Evolutionary conservation across 2,113 vertebrate species (phyloP).

Genomic region (Girardinichthys multiradiatus): DNA sequence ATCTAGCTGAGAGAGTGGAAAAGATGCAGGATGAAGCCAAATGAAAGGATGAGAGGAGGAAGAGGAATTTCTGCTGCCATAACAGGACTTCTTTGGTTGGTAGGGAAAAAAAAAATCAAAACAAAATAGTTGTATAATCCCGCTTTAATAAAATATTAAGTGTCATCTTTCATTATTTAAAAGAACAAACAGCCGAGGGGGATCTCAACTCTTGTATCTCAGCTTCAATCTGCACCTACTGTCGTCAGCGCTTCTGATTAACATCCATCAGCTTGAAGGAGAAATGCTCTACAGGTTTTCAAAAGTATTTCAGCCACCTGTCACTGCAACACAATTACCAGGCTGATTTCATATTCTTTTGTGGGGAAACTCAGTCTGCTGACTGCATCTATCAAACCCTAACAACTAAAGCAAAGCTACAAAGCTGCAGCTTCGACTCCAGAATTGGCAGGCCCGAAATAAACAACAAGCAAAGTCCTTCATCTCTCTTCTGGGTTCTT

Average conservation of each 20-base stretch:
- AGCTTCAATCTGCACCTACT: background rate
- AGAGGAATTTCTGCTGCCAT: conserved; percentile 18
- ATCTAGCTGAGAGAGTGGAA: conserved; percentile 53
- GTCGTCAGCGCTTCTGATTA: background rate
- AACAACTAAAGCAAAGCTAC: too few relatives aligned
- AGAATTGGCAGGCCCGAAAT: conserved; percentile 1
- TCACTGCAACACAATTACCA: conserved; percentile 42
- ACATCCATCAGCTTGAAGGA: conserved; percentile 20
- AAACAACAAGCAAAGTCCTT: conserved; percentile 21
- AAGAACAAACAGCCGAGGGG: background rate
- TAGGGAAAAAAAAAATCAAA: conserved; percentile 51
- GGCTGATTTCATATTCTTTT: conserved; percentile 36
- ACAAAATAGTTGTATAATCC: conserved; percentile 33
- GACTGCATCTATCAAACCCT: background rate
- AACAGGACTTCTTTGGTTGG: conserved; percentile 11
- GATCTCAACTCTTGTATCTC: background rate
- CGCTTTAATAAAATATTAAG: conserved; percentile 46
- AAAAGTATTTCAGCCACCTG: conserved; percentile 8
- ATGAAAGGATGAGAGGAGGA: conserved; percentile 30
- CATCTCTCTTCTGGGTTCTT: conserved; percentile 54
- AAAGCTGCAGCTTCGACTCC: background rate
- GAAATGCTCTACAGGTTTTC: conserved; percentile 4
- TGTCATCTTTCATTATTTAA: conserved; percentile 50
- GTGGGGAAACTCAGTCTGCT: conserved; percentile 15
- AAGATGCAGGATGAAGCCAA: conserved; percentile 54